Conservation (phyloP, 2,113 vertebrate species). For the Corythaixoides concolor region DNA sequence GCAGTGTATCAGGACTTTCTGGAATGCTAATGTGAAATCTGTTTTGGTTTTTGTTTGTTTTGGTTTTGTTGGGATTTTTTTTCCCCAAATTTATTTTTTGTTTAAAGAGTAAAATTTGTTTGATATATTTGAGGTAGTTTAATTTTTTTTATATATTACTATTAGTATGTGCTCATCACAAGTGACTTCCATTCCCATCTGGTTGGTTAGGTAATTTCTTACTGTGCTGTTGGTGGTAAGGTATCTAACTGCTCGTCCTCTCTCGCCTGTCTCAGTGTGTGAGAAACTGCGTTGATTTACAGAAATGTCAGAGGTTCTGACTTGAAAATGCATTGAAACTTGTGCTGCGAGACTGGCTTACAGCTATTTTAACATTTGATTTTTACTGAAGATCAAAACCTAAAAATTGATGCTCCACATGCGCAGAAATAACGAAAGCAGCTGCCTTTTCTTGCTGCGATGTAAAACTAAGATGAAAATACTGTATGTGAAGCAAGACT, state of each 20-base stretch:
- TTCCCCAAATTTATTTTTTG: background rate
- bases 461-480: background rate
- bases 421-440: background rate
- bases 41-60: background rate
- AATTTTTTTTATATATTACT: background rate
- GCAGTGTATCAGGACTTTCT: background rate
- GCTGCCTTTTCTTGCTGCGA: background rate
- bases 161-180: background rate
- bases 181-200: background rate
- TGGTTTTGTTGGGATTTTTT: background rate
- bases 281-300: background rate
- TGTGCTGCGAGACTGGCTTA: background rate
- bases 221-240: background rate
- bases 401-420: background rate
- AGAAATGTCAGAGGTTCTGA: background rate
- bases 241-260: background rate
- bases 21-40: background rate
- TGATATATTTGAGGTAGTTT: background rate
- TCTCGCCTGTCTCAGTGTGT: background rate
- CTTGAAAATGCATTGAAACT: background rate
- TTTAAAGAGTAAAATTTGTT: background rate
- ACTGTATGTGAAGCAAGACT: background rate
- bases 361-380: background rate
- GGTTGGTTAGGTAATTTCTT: background rate
- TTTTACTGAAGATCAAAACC: background rate